phyloP scores from a whole-genome alignment of 2,113 vertebrate species.

The Dicentrarchus labrax region DNA sequence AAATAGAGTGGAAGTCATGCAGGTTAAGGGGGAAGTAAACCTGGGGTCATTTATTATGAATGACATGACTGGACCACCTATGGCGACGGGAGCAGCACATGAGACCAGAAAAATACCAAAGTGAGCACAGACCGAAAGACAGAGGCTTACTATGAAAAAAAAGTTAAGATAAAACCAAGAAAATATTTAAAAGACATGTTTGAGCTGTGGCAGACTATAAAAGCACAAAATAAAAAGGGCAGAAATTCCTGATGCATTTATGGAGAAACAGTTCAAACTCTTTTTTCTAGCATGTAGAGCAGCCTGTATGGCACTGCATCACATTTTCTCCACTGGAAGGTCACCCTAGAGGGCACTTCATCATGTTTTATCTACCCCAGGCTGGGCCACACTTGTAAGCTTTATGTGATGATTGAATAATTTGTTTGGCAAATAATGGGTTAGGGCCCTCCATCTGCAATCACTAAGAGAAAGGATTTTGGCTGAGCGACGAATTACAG shows the following conservation, averaged over 20 bases:
- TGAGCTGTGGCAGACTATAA: neutral
- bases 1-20: conserved; percentile 61
- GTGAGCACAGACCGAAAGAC: neutral
- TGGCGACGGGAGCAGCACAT: conserved; percentile 20
- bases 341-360: neutral
- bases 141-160: neutral
- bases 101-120: conserved; percentile 3
- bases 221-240: no score
- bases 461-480: conserved; percentile 19
- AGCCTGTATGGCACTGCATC: neutral
- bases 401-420: neutral
- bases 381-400: neutral
- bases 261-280: neutral
- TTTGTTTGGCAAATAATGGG: conserved; percentile 12
- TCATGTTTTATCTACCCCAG: neutral
- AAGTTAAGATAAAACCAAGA: neutral
- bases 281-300: neutral
- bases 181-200: neutral
- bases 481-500: conserved; percentile 14
- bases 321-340: neutral
- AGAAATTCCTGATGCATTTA: neutral
- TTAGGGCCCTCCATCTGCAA: neutral
- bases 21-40: conserved; percentile 60
- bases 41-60: conserved; percentile 69
- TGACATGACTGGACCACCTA: conserved; percentile 56